A percentile compares a stretch with the other conserved stretches of the same genome.
These are phyloP conservation scores for Beroe forskalii DNA, from an alignment of 37 sponge, comb jelly and placozoan genomes.

Conservation along the genomic window DNA sequence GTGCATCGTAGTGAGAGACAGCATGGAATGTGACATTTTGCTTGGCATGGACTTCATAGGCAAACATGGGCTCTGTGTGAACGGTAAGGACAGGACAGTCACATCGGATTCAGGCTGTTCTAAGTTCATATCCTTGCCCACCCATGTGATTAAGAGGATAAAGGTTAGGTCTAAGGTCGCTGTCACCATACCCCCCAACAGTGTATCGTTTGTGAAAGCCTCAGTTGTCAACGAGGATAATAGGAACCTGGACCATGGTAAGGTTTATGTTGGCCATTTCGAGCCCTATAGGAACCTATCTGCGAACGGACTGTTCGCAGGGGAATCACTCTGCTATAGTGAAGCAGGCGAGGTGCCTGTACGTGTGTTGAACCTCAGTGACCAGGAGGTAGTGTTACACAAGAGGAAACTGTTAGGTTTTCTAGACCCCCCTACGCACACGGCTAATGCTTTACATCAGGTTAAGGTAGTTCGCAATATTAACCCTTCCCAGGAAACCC, in stretches of 20 bases:
- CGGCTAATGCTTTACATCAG: not conserved
- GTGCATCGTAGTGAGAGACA: not conserved
- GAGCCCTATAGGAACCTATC: not conserved
- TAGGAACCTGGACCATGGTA: not conserved
- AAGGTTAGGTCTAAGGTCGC: not conserved
- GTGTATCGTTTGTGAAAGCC: not conserved
- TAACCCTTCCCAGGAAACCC: not conserved
- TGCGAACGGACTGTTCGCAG: conserved; percentile 35
- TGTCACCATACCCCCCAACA: not conserved
- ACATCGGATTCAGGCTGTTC: not conserved
- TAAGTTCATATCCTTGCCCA: not conserved
- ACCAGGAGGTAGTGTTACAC: not conserved
- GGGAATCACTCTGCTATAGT: not conserved
- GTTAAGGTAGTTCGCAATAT: not conserved
- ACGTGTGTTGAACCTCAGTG: conserved; percentile 10
- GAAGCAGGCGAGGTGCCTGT: conserved; percentile 33
- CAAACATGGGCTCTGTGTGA: conserved; percentile 6
- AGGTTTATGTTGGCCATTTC: not conserved
- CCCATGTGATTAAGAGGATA: not conserved
- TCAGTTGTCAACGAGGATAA: not conserved
- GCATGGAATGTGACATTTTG: conserved; percentile 30
- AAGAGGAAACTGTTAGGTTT: conserved; percentile 34
- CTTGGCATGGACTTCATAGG: conserved; percentile 43
- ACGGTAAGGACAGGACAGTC: not conserved
- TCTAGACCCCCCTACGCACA: not conserved